Evolutionary conservation across 2,888 invertebrate species (phyloP), one percentile per base, ranked within the genome.

Genomic region (Caenorhabditis drosophilae): DNA sequence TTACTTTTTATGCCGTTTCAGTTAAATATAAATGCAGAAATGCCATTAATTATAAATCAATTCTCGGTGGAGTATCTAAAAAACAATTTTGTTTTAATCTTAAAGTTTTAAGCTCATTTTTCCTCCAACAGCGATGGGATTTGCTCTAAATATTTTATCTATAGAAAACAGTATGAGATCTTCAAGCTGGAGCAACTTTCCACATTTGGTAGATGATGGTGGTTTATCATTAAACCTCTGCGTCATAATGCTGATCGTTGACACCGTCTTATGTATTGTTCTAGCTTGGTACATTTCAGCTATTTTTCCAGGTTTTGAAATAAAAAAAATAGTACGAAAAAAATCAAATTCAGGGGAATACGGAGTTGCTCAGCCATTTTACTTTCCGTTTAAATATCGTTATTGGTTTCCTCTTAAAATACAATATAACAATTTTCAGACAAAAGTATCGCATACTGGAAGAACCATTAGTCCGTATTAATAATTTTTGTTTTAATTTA

Each of bases 101-200:
- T 11, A 11, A 11, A 11, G 42, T 16, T 82, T 85, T 36, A 85
- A 91, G 90, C 89, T 91, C 76, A 84, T 92, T 0, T 89, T 90
- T 7, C 90, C 92, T 84, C 91, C 92, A 2, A 90, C 92, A 0
- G 89, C 91, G 1, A 89, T 93, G 78, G 90, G 90, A 72, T 90
- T 91, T 85, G 90, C 90, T 38, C 89, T 91, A 85, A 87, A 89
- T 57, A 89, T 89, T 84, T 42, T 80, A 9, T 76, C 69, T 15
- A 86, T 91, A 9, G 88, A 90, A 23, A 88, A 90, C 6, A 88
- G 87, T 79, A 92, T 92, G 83, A 88, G 91, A 61, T 82, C 83
- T 55, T 84, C 86, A 66, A 53, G 56, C 42, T 70, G 79, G 76
- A 40, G 59, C 2, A 60, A 62, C 20, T 54, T 80, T 44, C 26